A percentile compares a stretch with the other conserved stretches of the same genome.
phyloP scores from a whole-genome alignment of 2,113 vertebrate genomes.

The Mobula hypostoma region DNA sequence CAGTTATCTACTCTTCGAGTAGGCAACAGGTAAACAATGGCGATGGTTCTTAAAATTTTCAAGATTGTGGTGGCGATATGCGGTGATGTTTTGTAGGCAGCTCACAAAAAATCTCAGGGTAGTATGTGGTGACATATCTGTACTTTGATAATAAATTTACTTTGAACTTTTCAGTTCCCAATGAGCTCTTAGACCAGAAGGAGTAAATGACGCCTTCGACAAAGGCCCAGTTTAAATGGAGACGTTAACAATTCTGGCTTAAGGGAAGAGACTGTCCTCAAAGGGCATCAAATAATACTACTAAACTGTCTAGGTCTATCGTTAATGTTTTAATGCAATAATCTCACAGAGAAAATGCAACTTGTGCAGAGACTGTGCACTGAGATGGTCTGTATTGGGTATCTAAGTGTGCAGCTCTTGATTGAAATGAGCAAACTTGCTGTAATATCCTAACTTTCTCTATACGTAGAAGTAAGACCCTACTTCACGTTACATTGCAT shows the following conservation, averaged over 20 bases:
- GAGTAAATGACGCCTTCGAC: neutral
- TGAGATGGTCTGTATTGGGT: conserved; percentile 26
- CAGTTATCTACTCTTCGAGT: neutral
- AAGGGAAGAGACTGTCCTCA: neutral
- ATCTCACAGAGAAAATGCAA: conserved; percentile 32
- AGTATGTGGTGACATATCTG: too few species aligned
- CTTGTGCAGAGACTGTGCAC: conserved; percentile 26
- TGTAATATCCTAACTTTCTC: conserved; percentile 24
- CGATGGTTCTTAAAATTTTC: neutral
- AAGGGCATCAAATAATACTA: too few species aligned
- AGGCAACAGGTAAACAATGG: neutral
- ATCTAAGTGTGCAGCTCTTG: conserved; percentile 23
- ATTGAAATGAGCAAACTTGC: conserved; percentile 19
- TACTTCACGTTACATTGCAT: conserved; percentile 35
- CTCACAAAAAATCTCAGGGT: too few species aligned
- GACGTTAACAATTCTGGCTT: neutral
- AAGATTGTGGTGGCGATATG: neutral
- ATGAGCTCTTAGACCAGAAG: neutral
- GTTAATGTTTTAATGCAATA: neutral
- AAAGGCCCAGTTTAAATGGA: neutral
- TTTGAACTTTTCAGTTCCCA: too few species aligned
- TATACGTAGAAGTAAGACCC: conserved; percentile 18
- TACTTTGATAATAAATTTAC: too few species aligned
- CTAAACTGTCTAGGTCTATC: neutral
- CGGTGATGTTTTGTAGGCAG: too few species aligned